Evolutionary conservation across 2,113 vertebrate species (phyloP).

Genomic region (Pandion haliaetus): DNA sequence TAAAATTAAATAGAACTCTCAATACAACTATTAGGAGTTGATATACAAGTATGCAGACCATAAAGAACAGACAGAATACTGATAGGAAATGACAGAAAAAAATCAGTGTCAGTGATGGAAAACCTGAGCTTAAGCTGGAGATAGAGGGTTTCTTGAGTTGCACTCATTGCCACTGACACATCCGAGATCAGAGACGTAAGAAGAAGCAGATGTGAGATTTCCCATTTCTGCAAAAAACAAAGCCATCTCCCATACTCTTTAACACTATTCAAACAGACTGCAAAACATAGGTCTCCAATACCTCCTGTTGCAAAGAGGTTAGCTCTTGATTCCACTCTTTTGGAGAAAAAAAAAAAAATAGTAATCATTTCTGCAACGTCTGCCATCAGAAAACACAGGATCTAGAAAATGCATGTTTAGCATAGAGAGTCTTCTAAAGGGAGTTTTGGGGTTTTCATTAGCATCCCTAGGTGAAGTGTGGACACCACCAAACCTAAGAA

Average conservation of each 20-base stretch:
- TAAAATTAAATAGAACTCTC: not conserved
- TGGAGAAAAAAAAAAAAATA: not conserved
- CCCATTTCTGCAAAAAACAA: not conserved
- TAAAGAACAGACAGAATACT: not conserved
- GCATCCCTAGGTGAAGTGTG: not conserved
- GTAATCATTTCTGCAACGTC: not conserved
- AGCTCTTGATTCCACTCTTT: not conserved
- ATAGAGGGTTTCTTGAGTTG: not conserved
- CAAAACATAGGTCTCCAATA: not conserved
- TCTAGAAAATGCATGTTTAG: not conserved
- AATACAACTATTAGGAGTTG: not conserved
- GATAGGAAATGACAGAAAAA: not conserved
- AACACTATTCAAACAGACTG: not conserved
- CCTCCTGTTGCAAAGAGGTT: not conserved
- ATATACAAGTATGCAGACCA: not conserved
- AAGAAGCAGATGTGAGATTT: not conserved
- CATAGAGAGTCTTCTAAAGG: not conserved
- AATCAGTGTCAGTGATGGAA: not conserved
- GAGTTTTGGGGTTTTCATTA: not conserved
- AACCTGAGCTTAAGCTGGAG: not conserved
- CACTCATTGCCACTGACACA: not conserved
- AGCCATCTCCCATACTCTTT: not conserved
- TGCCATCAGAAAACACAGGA: not conserved
- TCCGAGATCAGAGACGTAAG: not conserved
- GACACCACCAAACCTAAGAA: not conserved